Evolutionary conservation across 37 sponge, comb jelly and placozoan genomes (phyloP), one percentile per base, ranked within the genome.

Genomic region (Theonella swinhoei): DNA sequence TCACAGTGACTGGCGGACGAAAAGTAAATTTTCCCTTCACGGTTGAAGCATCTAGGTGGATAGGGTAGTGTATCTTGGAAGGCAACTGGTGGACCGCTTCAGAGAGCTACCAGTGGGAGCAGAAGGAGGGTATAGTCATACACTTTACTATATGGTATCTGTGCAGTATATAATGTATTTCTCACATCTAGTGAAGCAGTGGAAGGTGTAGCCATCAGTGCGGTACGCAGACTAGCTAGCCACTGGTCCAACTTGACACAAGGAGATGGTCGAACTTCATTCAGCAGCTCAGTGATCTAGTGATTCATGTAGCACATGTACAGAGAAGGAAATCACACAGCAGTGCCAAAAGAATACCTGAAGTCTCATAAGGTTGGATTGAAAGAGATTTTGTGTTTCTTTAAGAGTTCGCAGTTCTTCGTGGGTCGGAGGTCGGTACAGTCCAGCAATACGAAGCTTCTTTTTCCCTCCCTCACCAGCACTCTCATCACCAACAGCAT

Each of bases 221-320:
- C 31, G 24, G 63, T 62, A 34, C 77, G 80, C 36, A 95, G 62
- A 34, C 37, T 26, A 25, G 85, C 86, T 64, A 95, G 84, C 19
- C 81, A 82, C 34, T 77, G 77, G 25, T 95, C 95, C 71, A 94
- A 54, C 33, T 35, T 31, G 19, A 39, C 62, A 29, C 3, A 9
- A 1, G 34, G 54, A 14, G 74, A 43, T 37, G 85, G 85, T 28
- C 73, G 77, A 33, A 92, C 87, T 62, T 95, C 96, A 22, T 68
- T 29, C n/a, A 95, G 76, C 39, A 95, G 82, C 67, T 95, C 96
- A 3, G 84, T 81, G n/a, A 95, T 93, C 91, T 95, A 74, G 39
- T 39, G n/a, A 26, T 31, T 31, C 39, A 36, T 54, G 23, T 5
- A n/a, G n/a, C n/a, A n/a, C n/a, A n/a, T n/a, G 34, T 19, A 47